Evolutionary conservation across 2,113 vertebrate genomes (phyloP).

Genomic region (Parus major): DNA sequence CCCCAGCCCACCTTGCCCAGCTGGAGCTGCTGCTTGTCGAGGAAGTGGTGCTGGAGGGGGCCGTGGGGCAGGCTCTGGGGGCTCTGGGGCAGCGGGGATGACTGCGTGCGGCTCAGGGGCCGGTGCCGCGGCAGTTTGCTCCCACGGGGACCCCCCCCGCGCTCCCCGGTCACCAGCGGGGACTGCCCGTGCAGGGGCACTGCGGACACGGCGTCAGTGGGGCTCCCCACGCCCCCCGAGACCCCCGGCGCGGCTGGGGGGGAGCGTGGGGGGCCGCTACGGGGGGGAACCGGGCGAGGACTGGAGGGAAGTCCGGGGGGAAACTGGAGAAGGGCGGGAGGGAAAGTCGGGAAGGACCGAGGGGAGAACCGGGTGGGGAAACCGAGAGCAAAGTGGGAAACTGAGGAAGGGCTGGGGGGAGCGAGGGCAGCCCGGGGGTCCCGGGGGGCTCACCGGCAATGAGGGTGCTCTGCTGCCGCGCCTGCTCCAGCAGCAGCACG

Average conservation of each 20-base stretch:
- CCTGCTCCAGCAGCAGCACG: constrained; percentile 91
- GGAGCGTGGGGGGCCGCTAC: too few species aligned
- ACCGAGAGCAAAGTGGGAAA: too few species aligned
- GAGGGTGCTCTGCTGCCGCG: constrained; percentile 90
- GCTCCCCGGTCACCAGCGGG: constrained; percentile 88
- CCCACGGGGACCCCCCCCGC: not conserved
- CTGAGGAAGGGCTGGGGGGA: not conserved
- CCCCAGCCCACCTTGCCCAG: too few species aligned
- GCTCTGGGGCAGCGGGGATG: constrained; percentile 89
- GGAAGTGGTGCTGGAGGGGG: constrained; percentile 77
- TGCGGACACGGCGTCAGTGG: constrained; percentile 1
- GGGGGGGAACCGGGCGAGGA: not conserved
- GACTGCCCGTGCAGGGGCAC: constrained; percentile 93
- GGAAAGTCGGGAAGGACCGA: too few species aligned
- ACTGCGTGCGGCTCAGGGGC: constrained; percentile 90
- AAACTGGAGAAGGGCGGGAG: too few species aligned
- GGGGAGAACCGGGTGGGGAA: not conserved
- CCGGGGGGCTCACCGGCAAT: constrained; percentile 79
- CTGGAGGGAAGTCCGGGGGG: too few species aligned
- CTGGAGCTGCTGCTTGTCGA: constrained; percentile 75
- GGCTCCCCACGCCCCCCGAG: not conserved
- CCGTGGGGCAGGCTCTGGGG: constrained; percentile 89
- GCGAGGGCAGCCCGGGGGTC: not conserved
- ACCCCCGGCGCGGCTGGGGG: not conserved
- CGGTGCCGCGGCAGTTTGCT: constrained; percentile 72